Base-by-base conservation (phyloP, 30 jellyfish, hydroid and myxozoan genomes). In the Hydractinia symbiolongicarpus region DNA sequence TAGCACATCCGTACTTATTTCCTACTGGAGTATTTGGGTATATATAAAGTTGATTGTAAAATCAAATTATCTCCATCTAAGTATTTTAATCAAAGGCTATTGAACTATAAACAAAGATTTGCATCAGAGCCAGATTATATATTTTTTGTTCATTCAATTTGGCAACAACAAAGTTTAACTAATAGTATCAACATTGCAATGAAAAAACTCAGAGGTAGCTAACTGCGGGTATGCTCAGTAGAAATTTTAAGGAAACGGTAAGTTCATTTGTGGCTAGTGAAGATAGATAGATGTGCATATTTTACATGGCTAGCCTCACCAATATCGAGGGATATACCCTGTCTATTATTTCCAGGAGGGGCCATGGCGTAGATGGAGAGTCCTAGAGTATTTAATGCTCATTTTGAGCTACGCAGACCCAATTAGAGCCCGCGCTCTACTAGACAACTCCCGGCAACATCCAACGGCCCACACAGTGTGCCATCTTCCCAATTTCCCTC, bases 31-130 rank as follows among this genome's bases (percentile, higher is more conserved):
- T 16, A 67, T 67, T 9, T 67, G 77, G 77, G 20, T 67, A 67
- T 53, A 67, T 67, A 67, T 53, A 67, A 67, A 67, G 77, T 17
- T 67, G 13, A 50, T 13, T 1, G 77, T 16, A 17, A 17, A 16
- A 16, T 67, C 20, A 11, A 67, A 67, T 16, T 67, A 67, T 16
- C 53, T 53, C 77, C 77, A 67, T 16, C 77, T 9, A 67, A 67
- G 21, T 67, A 67, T 67, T 67, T 67, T 16, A 67, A 67, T 67
- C 77, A 67, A 67, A 67, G 77, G 44, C 44, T 67, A 67, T 53
- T 67, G 19, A 67, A 67, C 4, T 67, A 30, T 30, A 30, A 30
- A 30, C 44, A 30, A 30, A 30, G 44, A 30, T 30, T 30, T 30
- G 44, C 44, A 30, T 30, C 44, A 30, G 44, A 30, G 2, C 44